Base-by-base conservation (phyloP, 2,888 invertebrate genomes). In the Thelaira solivaga region DNA sequence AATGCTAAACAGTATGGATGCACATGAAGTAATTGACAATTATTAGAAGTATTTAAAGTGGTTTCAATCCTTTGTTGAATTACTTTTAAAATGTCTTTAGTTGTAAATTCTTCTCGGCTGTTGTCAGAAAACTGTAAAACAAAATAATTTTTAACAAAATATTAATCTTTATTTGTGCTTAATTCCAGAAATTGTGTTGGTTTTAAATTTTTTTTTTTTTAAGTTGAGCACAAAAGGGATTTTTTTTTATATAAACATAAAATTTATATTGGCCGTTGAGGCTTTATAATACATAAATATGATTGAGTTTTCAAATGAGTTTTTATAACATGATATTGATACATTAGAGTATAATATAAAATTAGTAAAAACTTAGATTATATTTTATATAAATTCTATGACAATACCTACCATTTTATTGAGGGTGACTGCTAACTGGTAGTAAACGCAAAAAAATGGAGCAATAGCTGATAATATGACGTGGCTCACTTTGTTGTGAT, bases 1-100 rank as follows among this genome's bases (percentile, higher is more conserved):
- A 95, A 90, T 41, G 94, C 93, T 72, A 96, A 90, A 81, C 93
- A 92, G 88, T 94, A 94, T 0, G 95, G 94, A 89, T 94, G 94
- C 10, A 91, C 89, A 62, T 85, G 84, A 6, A 62, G 53, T 1
- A 73, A 29, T 65, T 86, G 85, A 11, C 84, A 82, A 55, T 67
- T 10, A 45, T 80, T 80, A 39, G 39, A n/a, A 82, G 82, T 51
- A 11, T 84, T 83, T n/a, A 92, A 84, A 36, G 89, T 83, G 18
- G 85, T 84, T 86, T 94, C 94, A 24, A 92, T 89, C 16, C 90
- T 87, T 83, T 90, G 90, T 84, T 95, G 95, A 1, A 91, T 89
- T 59, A 89, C 88, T 72, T 90, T 90, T 69, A 93, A 82, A 10
- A 92, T 89, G 24, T 88, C 86, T 83, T 91, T 91, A 82, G 92